Evolutionary conservation across 2,113 vertebrate species (phyloP), one percentile per base, ranked within the genome.

Genomic region (Mixornis gularis): DNA sequence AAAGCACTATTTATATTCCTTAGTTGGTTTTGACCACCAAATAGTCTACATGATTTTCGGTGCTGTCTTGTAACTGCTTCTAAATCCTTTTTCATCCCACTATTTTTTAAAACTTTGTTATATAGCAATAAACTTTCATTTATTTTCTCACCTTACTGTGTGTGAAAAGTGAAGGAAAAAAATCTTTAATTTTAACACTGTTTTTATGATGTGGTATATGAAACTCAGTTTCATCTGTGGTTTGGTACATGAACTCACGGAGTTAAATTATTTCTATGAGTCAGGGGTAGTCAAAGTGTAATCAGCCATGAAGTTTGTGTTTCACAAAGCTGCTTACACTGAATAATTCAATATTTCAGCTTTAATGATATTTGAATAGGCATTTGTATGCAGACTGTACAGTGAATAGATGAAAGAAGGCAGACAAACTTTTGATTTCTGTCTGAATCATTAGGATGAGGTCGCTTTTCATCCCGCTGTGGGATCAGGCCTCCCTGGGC

Each of bases 331-430:
- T 93, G 60, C 83, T 93, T 92, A 78, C 72, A 74, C 56, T 93
- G 93, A 93, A 92, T 93, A 90, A 95, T 94, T 95, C 92, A 90
- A 74, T 93, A 78, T 94, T 70, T 85, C 56, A 91, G 59, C 41
- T 87, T 85, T 93, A 95, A 87, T 90, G 68, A 91, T 93, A 91
- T 95, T 94, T 94, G 72, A 94, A 88, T 78, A 85, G 48, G 85
- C 91, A 89, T 93, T 66, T 88, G 64, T 93, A 73, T 87, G 79
- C 69, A 58, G 76, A 38, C 60, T 68, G 30, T 80, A 71, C 13
- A 30, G 44, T 8, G 7, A 60, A 59, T 38, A 91, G 46, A 83
- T 64, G 66, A 90, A 93, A 79, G 43, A 69, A 69, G 26, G 46
- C 49, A 89, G 87, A 65, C 7, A 71, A 79, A 77, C 56, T 77